Percentiles rank a stretch among this genome's conserved stretches.
These are phyloP conservation scores for Hestina assimilis DNA, from an alignment of 1,140 invertebrate species.

Conservation along the genomic window DNA sequence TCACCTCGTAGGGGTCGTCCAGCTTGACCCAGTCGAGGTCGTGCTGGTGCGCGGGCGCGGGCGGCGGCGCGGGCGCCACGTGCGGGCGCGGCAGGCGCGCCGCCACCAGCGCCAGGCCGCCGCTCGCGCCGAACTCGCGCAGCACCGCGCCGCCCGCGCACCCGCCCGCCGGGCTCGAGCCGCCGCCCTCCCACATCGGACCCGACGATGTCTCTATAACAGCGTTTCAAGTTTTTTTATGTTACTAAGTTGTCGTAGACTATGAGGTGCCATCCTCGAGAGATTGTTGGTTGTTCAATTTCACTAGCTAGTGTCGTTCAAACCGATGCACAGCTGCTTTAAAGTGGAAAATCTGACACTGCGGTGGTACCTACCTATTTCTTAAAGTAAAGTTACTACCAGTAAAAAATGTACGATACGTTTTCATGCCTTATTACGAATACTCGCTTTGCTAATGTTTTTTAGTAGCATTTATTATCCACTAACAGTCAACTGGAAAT, in stretches of 20 bases:
- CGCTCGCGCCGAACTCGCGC: constrained; percentile 90
- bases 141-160: constrained; percentile 82
- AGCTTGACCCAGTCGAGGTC: constrained; percentile 87
- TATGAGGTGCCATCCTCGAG: no score
- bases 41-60: constrained; percentile 60
- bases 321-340: no score
- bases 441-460: background rate
- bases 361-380: no score
- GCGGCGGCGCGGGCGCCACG: constrained; percentile 86
- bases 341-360: no score
- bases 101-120: constrained; percentile 92
- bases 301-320: no score
- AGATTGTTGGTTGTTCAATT: no score
- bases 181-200: constrained; percentile 38
- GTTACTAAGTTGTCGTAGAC: no score
- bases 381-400: no score
- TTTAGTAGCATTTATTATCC: no score
- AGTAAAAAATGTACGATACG: no score
- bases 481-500: no score
- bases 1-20: constrained; percentile 67
- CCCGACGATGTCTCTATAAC: constrained; percentile 39
- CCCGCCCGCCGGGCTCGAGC: constrained; percentile 80
- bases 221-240: background rate
- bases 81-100: constrained; percentile 89
- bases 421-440: no score